These are phyloP conservation scores for Thamnophis elegans DNA, from an alignment of 2,797 vertebrate species.

Conservation along the genomic window DNA sequence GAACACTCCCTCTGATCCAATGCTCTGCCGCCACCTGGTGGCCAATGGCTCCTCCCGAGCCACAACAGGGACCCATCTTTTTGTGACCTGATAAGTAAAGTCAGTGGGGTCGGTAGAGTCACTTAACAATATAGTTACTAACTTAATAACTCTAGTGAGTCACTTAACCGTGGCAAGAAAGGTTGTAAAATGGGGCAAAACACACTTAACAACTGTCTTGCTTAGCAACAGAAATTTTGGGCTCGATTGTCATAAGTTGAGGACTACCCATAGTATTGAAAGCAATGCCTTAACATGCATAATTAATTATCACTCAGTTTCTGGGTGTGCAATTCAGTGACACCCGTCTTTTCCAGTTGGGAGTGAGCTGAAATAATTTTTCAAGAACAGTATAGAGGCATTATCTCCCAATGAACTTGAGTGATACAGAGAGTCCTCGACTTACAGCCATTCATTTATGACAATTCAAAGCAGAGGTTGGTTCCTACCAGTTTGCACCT, in stretches of 20 bases:
- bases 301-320: background rate
- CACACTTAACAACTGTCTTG: background rate
- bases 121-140: background rate
- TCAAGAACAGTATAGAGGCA: background rate
- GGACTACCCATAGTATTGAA: background rate
- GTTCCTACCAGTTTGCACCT: too few relatives aligned
- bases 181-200: background rate
- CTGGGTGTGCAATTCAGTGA: background rate
- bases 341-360: background rate
- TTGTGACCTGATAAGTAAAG: background rate
- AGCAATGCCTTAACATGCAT: background rate
- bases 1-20: too few relatives aligned
- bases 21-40: too few relatives aligned
- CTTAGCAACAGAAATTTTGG: background rate
- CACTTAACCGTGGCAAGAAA: background rate
- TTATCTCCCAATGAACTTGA: background rate
- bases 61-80: background rate
- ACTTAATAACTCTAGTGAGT: background rate
- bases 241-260: background rate
- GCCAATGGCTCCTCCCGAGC: too few relatives aligned
- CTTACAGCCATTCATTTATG: background rate
- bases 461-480: too few relatives aligned
- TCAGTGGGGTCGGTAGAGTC: background rate
- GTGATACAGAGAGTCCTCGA: background rate
- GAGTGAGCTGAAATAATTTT: background rate